Base-by-base conservation (phyloP, 1,140 invertebrate species). In the Drosophila sechellia region DNA sequence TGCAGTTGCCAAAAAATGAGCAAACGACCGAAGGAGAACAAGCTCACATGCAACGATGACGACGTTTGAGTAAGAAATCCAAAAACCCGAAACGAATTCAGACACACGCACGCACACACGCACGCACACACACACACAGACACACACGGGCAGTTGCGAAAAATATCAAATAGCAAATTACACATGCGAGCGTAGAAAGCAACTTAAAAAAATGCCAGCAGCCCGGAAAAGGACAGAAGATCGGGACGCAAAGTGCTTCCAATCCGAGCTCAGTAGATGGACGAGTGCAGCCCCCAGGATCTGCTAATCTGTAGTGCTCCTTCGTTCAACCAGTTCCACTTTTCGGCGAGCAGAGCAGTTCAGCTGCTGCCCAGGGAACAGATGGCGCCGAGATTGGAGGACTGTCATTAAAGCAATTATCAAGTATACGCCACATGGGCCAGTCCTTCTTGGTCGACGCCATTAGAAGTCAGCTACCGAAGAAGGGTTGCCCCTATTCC, bases 161-260 rank as follows among this genome's bases (percentile, higher is more conserved):
- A 86, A 79, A 86, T 86, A 86, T 87, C 79, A 86, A 86, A 86
- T 86, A 83, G 83, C 83, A 86, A 86, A 87, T 86, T 87, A 86
- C 81, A 87, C 83, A 86, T 86, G 78, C 73, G 77, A 54, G 25
- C 5, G 17, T 48, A 39, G 55, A 53, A 53, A 46, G 66, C 39
- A 52, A 46, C 59, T 58, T 65, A 40, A 34, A 72, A 72, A 57
- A 55, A 22, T 25, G 37, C 46, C 13, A 15, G 39, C 11, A 65
- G 11, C 43, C 40, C 17, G 35, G 22, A 46, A 46, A 22, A 22
- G 20, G 43, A 20, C 20, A 46, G 3, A 22, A 25, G 43, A 46
- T 46, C 20, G 37, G 12, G 27, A 10, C 27, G 6, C 27, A 31
- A 27, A 27, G 27, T 5, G 27, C 5, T 27, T 27, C 27, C 27